Percentiles rank a stretch among this genome's conserved stretches.
Conservation (phyloP, 2,113 vertebrate species). For the Cephalopterus ornatus region DNA sequence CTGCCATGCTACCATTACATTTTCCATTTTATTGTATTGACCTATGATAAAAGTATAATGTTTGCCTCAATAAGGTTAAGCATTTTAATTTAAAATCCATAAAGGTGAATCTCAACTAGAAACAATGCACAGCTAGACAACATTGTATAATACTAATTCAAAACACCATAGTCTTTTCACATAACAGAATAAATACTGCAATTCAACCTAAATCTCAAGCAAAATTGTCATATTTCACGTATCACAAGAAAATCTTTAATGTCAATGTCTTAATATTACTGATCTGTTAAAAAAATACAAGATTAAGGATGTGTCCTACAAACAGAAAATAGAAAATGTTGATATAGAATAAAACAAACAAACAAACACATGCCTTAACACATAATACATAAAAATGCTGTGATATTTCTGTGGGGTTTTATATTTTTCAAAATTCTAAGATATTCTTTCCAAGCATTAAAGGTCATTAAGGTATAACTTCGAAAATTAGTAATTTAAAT, state of each 20-base stretch:
- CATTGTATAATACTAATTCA: background rate
- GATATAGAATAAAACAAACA: background rate
- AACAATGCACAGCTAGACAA: background rate
- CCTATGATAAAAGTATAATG: background rate
- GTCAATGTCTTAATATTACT: background rate
- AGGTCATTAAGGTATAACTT: background rate
- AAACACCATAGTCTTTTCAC: background rate
- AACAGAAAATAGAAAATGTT: background rate
- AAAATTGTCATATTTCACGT: background rate
- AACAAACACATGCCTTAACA: background rate
- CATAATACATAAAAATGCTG: background rate
- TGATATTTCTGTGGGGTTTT: background rate
- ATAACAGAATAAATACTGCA: background rate
- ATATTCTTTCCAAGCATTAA: background rate
- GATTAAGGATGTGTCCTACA: background rate
- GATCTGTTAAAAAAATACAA: background rate
- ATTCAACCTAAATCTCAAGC: background rate
- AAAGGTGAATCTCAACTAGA: background rate
- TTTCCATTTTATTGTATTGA: background rate
- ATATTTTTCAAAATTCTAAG: background rate
- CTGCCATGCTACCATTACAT: background rate
- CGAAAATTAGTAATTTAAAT: background rate
- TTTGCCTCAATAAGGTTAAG: constrained; percentile 26
- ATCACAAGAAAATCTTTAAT: background rate
- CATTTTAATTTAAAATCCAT: constrained; percentile 43